These are phyloP conservation scores for Tokudaia tokunoshimensis DNA, from an alignment of 2,797 vertebrate genomes.

Conservation along the genomic window DNA sequence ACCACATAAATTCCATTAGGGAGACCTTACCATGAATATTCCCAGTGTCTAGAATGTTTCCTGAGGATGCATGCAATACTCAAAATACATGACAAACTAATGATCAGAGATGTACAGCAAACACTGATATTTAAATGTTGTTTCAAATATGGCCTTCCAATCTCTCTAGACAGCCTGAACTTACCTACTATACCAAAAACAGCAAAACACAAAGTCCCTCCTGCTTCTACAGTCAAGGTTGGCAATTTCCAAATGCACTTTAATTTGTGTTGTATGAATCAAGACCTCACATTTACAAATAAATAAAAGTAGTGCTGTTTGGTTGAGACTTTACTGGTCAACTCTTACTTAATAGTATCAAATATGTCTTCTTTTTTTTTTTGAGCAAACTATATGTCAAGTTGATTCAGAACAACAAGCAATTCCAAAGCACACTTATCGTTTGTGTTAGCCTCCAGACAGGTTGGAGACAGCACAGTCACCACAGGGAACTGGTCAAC, in stretches of 20 bases:
- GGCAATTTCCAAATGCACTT: neutral
- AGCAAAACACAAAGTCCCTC: neutral
- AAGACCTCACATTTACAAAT: slow-evolving; percentile 14
- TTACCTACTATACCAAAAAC: neutral
- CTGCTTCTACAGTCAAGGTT: neutral
- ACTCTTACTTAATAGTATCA: neutral
- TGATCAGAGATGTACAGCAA: neutral
- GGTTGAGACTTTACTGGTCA: neutral
- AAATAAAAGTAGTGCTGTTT: neutral
- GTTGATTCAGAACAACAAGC: neutral
- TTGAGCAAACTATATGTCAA: neutral
- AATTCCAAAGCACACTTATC: neutral
- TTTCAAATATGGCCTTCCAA: neutral
- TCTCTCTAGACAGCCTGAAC: neutral
- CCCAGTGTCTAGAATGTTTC: neutral
- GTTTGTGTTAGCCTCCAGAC: slow-evolving; percentile 1
- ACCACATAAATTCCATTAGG: neutral
- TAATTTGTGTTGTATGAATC: neutral
- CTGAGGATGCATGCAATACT: neutral
- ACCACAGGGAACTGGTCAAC: neutral
- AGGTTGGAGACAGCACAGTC: neutral
- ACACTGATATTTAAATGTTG: neutral
- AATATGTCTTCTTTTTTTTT: neutral
- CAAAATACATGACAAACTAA: neutral
- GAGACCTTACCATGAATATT: neutral